These are phyloP conservation scores for Drosophila teissieri DNA, from an alignment of 1,140 invertebrate species.

Conservation along the genomic window DNA sequence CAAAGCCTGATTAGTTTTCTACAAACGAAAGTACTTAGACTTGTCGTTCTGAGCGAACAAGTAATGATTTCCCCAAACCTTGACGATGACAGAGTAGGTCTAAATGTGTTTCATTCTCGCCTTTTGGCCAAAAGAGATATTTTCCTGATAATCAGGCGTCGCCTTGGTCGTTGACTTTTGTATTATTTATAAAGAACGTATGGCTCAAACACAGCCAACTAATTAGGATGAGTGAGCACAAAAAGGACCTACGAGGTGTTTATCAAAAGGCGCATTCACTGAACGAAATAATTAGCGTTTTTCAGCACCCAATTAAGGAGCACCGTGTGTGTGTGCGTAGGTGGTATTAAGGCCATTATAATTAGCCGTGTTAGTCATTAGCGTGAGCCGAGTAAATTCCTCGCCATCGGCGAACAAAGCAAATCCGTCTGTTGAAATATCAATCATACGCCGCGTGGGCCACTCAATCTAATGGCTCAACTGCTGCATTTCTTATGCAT, in stretches of 20 bases:
- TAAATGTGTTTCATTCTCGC: constrained; percentile 13
- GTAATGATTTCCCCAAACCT: constrained; percentile 9
- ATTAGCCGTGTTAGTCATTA: constrained; percentile 63
- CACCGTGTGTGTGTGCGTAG: constrained; percentile 29
- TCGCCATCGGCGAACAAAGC: neutral
- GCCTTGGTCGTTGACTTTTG: constrained; percentile 26
- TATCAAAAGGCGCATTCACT: constrained; percentile 58
- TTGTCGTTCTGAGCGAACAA: constrained; percentile 2
- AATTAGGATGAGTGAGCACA: constrained; percentile 54
- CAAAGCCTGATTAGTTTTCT: constrained; percentile 38
- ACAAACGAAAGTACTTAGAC: constrained; percentile 20
- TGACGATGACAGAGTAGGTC: constrained; percentile 31
- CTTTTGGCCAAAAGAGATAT: neutral
- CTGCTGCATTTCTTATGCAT: constrained; percentile 34
- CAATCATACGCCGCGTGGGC: constrained; percentile 42
- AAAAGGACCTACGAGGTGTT: constrained; percentile 47
- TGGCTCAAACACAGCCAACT: constrained; percentile 32
- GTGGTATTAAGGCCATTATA: constrained; percentile 34
- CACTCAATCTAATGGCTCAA: constrained; percentile 15
- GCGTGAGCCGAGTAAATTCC: neutral
- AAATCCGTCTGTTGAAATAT: constrained; percentile 8
- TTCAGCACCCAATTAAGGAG: constrained; percentile 46
- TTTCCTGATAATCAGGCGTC: constrained; percentile 26
- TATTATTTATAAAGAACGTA: constrained; percentile 54
- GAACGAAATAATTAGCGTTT: constrained; percentile 77